A percentile compares a stretch with the other conserved stretches of the same genome.
These are phyloP conservation scores for Chaenogobius annularis DNA, from an alignment of 2,113 vertebrate genomes.

Conservation along the genomic window DNA sequence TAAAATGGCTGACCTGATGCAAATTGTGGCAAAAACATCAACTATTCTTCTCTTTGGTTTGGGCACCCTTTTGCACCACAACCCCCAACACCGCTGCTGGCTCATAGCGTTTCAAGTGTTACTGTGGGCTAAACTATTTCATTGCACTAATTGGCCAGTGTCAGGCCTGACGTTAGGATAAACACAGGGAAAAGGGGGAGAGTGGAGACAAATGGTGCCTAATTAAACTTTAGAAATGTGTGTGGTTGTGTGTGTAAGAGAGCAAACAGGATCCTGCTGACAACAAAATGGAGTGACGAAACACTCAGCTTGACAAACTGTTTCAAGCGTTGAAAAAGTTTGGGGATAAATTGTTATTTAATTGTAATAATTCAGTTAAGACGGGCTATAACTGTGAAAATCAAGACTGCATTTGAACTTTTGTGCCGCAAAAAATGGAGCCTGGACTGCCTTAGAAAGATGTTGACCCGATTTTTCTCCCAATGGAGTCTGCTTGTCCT, in stretches of 20 bases:
- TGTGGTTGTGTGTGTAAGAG: conserved; percentile 25
- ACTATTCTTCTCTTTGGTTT: conserved; percentile 31
- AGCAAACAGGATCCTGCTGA: conserved; percentile 51
- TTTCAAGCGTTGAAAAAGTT: conserved; percentile 37
- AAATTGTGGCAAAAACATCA: conserved; percentile 2
- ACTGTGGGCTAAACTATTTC: conserved; percentile 88
- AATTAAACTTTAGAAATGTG: conserved; percentile 81
- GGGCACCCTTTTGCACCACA: conserved; percentile 11
- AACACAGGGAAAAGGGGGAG: conserved; percentile 85
- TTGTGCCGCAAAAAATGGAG: background rate
- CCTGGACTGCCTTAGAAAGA: background rate
- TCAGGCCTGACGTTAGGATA: conserved; percentile 89
- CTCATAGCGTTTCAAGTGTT: conserved; percentile 48
- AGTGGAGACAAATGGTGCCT: conserved; percentile 88
- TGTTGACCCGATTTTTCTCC: too few species aligned
- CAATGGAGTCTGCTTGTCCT: background rate
- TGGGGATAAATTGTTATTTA: background rate
- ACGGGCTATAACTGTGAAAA: background rate
- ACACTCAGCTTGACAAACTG: conserved; percentile 53
- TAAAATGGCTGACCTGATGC: conserved; percentile 40
- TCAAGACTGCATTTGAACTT: background rate
- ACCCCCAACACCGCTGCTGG: conserved; percentile 29
- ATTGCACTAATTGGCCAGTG: conserved; percentile 90
- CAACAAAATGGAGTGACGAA: conserved; percentile 56
- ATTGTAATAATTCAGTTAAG: background rate